phyloP scores from a whole-genome alignment of 1,140 invertebrate species.

The Helicoverpa armigera region DNA sequence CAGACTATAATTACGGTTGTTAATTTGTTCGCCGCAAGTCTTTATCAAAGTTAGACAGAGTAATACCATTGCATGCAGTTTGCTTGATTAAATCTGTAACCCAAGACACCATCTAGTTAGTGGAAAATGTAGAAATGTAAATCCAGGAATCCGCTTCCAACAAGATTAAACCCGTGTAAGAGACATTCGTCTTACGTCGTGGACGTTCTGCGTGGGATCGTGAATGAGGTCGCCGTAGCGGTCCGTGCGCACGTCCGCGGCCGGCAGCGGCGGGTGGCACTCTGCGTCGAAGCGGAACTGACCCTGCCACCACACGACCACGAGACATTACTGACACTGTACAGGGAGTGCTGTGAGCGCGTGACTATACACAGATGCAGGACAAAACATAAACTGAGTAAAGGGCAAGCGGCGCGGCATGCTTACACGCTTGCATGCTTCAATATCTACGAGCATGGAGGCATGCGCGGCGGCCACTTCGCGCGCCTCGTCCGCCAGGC shows the following conservation, averaged over 20 bases:
- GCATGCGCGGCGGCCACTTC: slow-evolving; percentile 84
- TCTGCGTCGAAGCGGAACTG: slow-evolving; percentile 94
- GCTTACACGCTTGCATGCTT: slow-evolving; percentile 87
- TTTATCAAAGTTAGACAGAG: slow-evolving; percentile 1
- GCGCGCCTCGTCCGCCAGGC: slow-evolving; percentile 79
- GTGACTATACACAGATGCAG: slow-evolving; percentile 55
- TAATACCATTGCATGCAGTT: slow-evolving; percentile 23
- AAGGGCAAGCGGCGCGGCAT: slow-evolving; percentile 79
- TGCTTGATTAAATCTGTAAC: slow-evolving; percentile 7
- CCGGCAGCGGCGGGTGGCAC: slow-evolving; percentile 89
- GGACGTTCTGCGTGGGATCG: slow-evolving; percentile 80
- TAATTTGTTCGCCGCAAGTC: background rate
- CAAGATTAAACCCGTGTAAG: slow-evolving; percentile 14
- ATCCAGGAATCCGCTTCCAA: slow-evolving; percentile 28
- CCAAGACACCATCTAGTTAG: slow-evolving; percentile 58
- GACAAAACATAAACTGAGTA: slow-evolving; percentile 44
- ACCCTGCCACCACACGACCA: slow-evolving; percentile 87
- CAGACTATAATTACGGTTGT: slow-evolving; percentile 51
- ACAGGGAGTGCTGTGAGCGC: slow-evolving; percentile 19
- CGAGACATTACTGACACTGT: slow-evolving; percentile 49
- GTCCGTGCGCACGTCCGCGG: slow-evolving; percentile 88
- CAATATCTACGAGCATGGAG: slow-evolving; percentile 85
- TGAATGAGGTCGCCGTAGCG: slow-evolving; percentile 83
- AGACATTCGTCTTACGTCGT: slow-evolving; percentile 76
- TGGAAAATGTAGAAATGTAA: slow-evolving; percentile 39